Base-by-base conservation (phyloP, 2,888 invertebrate species). In the Fragum sueziense region DNA sequence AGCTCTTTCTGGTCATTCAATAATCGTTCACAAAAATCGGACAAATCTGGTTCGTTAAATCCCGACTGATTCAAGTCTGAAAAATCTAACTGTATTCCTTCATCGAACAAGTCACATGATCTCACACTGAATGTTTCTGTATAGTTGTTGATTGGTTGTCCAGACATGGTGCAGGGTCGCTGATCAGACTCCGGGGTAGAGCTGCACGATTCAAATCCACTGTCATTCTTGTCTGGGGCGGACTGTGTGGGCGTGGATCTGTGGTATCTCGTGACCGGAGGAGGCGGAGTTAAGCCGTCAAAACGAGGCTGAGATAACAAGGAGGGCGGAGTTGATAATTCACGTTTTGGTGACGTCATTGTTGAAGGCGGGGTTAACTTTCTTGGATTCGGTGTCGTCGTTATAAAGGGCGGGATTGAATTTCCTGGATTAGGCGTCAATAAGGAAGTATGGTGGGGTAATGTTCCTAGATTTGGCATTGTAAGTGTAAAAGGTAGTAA, bases 151-250 rank as follows among this genome's bases (percentile, higher is more conserved):
- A n/a, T 34, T 22, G 22, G 37, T 37, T 65, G 65, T 1, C 25
- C n/a, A 22, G 25, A 14, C 65, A 73, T 25, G 27, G 65, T 27
- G 27, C 67, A 73, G 22, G 65, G 22, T n/a, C 51, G 33, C 34
- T 20, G 25, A 6, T 69, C 52, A 3, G 27, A 14, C 51, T 74
- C 74, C 9, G 85, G 79, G 14, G 82, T 85, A 1, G 80, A 80
- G 27, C 79, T 82, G 3, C 74, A 74, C 2, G 84, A 82, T 54
- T 80, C 86, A 52, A 79, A 78, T 29, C 85, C 86, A 74, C 86
- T 86, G 72, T 86, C 86, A 27, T 47, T 69, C 20, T 20, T 33
- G 20, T 61, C 61, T 14, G 4, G 33, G 11, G 2, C 25, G 4
- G 57, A 25, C 6, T 57, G 25, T 25, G 57, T 25, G 2, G 78